Base-by-base conservation (phyloP, 1,140 invertebrate genomes). In the Drosophila prosaltans region DNA sequence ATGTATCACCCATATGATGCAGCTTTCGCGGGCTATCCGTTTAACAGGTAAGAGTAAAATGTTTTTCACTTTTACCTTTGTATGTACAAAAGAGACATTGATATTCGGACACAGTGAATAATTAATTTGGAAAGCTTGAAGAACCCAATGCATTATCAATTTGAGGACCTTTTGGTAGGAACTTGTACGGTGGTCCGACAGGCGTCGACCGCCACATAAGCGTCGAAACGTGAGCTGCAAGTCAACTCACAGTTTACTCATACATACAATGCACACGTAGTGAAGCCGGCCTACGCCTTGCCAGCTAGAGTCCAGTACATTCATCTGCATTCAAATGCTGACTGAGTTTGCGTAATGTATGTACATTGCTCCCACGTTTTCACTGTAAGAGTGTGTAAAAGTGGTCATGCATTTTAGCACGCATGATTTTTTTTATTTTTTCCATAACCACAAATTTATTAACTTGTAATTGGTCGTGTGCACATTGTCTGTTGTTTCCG, bases 1-100 rank as follows among this genome's bases (percentile, higher is more conserved):
- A 96, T 97, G 76, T 97, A 98, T 92, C 97, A 97, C 93, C 97
- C 97, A 41, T 97, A 97, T 92, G 97, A 98, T 81, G 95, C 96
- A 54, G 96, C 96, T 30, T 97, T 97, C 80, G 96, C 96, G 54
- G 96, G 96, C 79, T 98, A 98, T 93, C 96, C 97, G 70, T 98
- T 97, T 93, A 97, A 97, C 93, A 97, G 97, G 97, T 98, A 93
- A 97, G 97, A 95, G 61, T 65, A 61, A 51, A 55, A 74, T 60
- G 59, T 63, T 43, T 45, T 7, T 4, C 57, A 57, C 5, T 59
- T 68, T 41, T 65, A 32, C 39, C 5, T 16, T 48, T 10, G 10
- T 61, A 67, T 32, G 8, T 10, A 63, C 24, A 10, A 10, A 51
- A 51, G 8, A 16, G 45, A 21, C 1, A 21, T 24, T 10, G 45